Evolutionary conservation across 2,888 invertebrate species (phyloP), one percentile per base, ranked within the genome.

Genomic region (Troides aeacus): DNA sequence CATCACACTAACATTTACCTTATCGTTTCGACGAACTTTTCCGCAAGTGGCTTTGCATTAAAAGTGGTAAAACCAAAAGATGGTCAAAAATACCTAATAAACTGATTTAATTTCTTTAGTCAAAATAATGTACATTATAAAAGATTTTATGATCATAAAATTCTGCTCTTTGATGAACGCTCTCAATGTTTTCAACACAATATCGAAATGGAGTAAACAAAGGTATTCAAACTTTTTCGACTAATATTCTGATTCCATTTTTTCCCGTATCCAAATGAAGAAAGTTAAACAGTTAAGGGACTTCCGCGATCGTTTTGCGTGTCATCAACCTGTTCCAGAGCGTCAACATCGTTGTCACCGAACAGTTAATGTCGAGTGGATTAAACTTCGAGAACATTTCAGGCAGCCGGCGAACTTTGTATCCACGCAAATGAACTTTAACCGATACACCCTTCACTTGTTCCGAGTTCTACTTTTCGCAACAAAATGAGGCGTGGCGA

Each of bases 331-430:
- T 69, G 66, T 66, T 68, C 71, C 67, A 66, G 70, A 73, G 72
- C 69, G 72, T 71, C 72, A 73, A 74, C 73, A 72, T 72, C 72
- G 74, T 72, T 71, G 73, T 73, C 75, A 66, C 74, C 72, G 70
- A 78, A 73, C 74, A 75, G 75, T 78, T 77, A 76, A 76, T 73
- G 72, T 73, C 69, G 73, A 77, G 74, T 75, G 71, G 73, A 78
- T 76, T 73, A 68, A 75, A 75, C 74, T 75, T 75, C 72, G 76
- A 74, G 71, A 77, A 77, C 75, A 74, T 73, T 74, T 75, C 71
- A 73, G 74, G 74, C 74, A 67, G 74, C 72, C 46, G 74, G 75
- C 72, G 70, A 74, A 76, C 74, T 76, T 77, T 71, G 68, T n/a
- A 24, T 66, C 61, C 71, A 72, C 71, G 63, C 71, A 69, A 71